Percentiles rank a stretch among this genome's conserved stretches.
phyloP scores from a whole-genome alignment of 2,888 invertebrate genomes.

The Linnaemya vulpina region DNA sequence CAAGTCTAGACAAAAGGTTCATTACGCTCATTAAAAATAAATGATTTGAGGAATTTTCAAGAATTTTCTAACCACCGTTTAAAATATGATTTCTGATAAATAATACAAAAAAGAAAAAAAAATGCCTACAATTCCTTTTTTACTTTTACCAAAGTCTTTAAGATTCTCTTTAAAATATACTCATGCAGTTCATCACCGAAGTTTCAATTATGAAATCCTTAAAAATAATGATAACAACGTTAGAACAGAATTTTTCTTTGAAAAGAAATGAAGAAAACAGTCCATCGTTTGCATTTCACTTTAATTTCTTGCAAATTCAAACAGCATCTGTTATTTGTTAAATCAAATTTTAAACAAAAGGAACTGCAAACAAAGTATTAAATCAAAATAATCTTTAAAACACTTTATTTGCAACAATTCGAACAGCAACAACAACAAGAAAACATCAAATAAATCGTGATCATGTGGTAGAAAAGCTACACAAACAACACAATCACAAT shows the following conservation, averaged over 20 bases:
- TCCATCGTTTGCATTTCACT: conserved; percentile 3
- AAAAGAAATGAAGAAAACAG: background rate
- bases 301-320: conserved; percentile 44
- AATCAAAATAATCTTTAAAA: conserved; percentile 67
- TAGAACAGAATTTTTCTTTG: background rate
- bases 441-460: conserved; percentile 79
- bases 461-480: conserved; percentile 79
- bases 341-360: conserved; percentile 29
- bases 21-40: conserved; percentile 9
- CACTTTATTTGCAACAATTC: conserved; percentile 64
- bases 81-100: conserved; percentile 10
- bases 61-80: background rate
- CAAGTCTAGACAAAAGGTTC: conserved; percentile 72
- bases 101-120: background rate
- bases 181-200: background rate
- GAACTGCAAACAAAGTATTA: conserved; percentile 51
- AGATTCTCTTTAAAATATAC: background rate
- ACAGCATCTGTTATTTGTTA: conserved; percentile 55
- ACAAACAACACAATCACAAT: conserved; percentile 73
- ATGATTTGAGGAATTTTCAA: background rate
- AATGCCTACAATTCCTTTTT: background rate
- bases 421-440: conserved; percentile 67
- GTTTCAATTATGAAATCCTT: background rate
- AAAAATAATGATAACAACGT: background rate
- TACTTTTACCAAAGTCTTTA: too few species aligned